Percentiles rank a stretch among this genome's conserved stretches.
These are phyloP conservation scores for silkworm (Bombyx mori) DNA, from an alignment of 1,140 invertebrate genomes.

Conservation along the genomic window DNA sequence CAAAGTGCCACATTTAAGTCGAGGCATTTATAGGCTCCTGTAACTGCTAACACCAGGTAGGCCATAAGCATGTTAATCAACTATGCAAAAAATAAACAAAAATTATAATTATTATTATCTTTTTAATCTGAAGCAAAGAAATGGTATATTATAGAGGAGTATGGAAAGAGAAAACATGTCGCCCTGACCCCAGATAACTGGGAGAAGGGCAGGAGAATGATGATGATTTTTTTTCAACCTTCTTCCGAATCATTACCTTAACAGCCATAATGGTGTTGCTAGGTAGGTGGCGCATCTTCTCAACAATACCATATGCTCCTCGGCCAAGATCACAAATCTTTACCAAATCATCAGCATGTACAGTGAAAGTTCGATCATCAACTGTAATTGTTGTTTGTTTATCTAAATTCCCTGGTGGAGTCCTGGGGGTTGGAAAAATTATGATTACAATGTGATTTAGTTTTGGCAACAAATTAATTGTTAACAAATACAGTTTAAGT, in stretches of 20 bases:
- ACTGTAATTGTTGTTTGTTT: conserved; percentile 90
- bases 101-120: too few relatives aligned
- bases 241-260: conserved; percentile 76
- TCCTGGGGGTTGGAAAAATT: conserved; percentile 58
- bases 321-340: conserved; percentile 91
- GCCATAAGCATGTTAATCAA: too few relatives aligned
- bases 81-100: too few relatives aligned
- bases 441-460: background rate
- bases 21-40: too few relatives aligned
- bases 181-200: too few relatives aligned
- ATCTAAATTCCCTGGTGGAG: conserved; percentile 86
- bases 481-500: background rate
- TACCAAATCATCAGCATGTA: conserved; percentile 92
- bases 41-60: too few relatives aligned
- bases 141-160: too few relatives aligned
- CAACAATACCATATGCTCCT: conserved; percentile 96
- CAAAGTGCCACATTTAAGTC: too few relatives aligned
- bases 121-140: too few relatives aligned
- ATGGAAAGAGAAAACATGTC: too few relatives aligned
- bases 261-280: conserved; percentile 95
- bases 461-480: background rate
- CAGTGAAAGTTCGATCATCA: conserved; percentile 87
- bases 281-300: conserved; percentile 94
- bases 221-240: too few relatives aligned
- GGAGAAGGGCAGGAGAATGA: too few relatives aligned